Evolutionary conservation across 2,888 invertebrate species (phyloP).

Genomic region (Drosophila lutescens): DNA sequence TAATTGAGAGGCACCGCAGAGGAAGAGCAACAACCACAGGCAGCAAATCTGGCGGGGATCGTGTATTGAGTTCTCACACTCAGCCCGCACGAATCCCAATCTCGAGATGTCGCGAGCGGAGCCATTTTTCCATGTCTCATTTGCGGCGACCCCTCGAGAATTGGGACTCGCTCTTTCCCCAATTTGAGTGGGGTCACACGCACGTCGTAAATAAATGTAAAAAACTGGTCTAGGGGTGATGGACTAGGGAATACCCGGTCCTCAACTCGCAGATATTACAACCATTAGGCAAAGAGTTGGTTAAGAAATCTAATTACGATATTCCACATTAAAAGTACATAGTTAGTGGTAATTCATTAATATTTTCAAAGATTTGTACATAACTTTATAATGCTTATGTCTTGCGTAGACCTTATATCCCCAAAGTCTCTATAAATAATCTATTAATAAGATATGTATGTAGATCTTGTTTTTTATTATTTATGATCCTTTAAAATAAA

Average conservation of each 20-base stretch:
- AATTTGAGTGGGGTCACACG: slow-evolving; percentile 50
- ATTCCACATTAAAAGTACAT: no score
- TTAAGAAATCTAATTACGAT: neutral
- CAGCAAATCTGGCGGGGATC: slow-evolving; percentile 39
- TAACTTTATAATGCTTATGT: no score
- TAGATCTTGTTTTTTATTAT: slow-evolving; percentile 47
- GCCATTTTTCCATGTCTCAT: slow-evolving; percentile 48
- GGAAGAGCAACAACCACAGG: slow-evolving; percentile 31
- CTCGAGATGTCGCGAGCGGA: slow-evolving; percentile 32
- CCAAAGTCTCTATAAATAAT: neutral
- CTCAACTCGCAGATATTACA: neutral
- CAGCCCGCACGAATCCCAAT: slow-evolving; percentile 45
- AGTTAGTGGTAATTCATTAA: neutral
- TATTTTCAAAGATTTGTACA: neutral
- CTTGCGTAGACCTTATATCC: neutral
- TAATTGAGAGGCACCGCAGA: slow-evolving; percentile 71
- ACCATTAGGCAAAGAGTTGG: neutral
- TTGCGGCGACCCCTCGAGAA: slow-evolving; percentile 49
- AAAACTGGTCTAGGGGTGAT: slow-evolving; percentile 15
- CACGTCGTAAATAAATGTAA: slow-evolving; percentile 40
- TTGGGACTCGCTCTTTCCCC: slow-evolving; percentile 24
- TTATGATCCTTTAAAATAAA: slow-evolving; percentile 71
- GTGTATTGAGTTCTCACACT: slow-evolving; percentile 46
- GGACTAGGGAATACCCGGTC: slow-evolving; percentile 17
- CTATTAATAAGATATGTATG: slow-evolving; percentile 14